Conservation (phyloP, 2,888 invertebrate species). For the Nesidiocoris tenuis region DNA sequence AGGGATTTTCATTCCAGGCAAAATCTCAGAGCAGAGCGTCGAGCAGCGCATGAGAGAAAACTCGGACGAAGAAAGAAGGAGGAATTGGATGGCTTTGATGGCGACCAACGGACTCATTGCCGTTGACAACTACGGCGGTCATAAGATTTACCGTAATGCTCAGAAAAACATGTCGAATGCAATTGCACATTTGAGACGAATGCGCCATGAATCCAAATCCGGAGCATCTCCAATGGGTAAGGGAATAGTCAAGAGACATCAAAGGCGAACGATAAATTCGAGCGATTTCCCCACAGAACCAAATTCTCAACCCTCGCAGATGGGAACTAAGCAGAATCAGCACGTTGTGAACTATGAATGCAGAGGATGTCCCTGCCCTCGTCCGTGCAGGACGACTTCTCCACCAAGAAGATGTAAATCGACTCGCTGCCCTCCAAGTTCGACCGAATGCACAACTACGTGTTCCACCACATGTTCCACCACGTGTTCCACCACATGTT, state of each 20-base stretch:
- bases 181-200: no score
- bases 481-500: not conserved
- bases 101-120: slow-evolving; percentile 18
- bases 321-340: not conserved
- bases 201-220: no score
- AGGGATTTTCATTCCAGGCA: not conserved
- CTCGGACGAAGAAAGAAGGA: slow-evolving; percentile 12
- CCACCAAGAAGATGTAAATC: not conserved
- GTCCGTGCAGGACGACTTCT: not conserved
- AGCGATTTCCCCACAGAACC: not conserved
- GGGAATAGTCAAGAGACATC: no score
- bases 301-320: not conserved
- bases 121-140: not conserved
- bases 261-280: no score
- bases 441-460: not conserved
- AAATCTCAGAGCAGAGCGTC: not conserved
- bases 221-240: no score
- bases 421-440: not conserved
- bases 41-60: not conserved
- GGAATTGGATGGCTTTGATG: slow-evolving; percentile 29
- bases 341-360: not conserved
- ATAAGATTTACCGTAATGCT: not conserved
- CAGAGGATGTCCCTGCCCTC: not conserved
- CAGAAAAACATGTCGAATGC: not conserved
- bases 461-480: not conserved